phyloP scores from a whole-genome alignment of 2,797 vertebrate species.

The Eremophila alpestris region DNA sequence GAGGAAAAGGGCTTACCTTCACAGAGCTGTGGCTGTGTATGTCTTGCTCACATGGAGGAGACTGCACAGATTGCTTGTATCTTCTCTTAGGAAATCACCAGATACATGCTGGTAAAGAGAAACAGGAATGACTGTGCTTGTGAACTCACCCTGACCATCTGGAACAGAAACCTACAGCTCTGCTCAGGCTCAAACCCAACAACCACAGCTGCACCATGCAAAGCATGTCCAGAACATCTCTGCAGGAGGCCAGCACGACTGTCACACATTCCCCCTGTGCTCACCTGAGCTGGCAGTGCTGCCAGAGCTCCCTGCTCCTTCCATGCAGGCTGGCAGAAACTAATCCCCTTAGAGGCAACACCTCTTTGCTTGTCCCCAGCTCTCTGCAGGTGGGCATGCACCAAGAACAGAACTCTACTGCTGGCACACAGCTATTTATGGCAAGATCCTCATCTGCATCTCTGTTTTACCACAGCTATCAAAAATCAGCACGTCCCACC shows the following conservation, averaged over 20 bases:
- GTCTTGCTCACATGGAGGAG: background rate
- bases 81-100: slow-evolving; percentile 59
- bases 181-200: background rate
- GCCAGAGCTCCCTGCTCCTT: background rate
- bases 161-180: slow-evolving; percentile 56
- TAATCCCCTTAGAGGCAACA: background rate
- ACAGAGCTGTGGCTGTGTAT: background rate
- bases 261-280: accelerated
- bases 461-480: background rate
- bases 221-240: background rate
- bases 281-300: background rate
- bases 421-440: background rate
- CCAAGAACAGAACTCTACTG: background rate
- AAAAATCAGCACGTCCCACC: background rate
- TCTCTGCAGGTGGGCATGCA: background rate
- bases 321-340: background rate
- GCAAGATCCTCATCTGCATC: background rate
- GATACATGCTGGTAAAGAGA: slow-evolving; percentile 36
- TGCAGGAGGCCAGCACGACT: accelerated
- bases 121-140: slow-evolving; percentile 55
- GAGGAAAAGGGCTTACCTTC: slow-evolving; percentile 44
- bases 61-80: background rate
- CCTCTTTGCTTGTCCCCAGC: background rate
- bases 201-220: background rate
- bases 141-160: slow-evolving; percentile 39